These are phyloP conservation scores for Schrankia costaestrigalis DNA, from an alignment of 2,888 invertebrate species.

Conservation along the genomic window DNA sequence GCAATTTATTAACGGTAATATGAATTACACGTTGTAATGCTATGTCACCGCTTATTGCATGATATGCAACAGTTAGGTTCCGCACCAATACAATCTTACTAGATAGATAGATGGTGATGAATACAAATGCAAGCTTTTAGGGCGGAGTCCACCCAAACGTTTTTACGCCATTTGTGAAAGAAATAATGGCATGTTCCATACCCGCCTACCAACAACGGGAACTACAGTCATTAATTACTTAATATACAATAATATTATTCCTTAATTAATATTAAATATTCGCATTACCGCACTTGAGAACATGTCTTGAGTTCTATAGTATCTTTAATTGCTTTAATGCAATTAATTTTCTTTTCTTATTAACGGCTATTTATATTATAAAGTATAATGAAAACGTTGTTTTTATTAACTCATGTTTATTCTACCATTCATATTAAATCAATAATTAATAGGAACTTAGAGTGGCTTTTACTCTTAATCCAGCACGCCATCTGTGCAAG, in stretches of 20 bases:
- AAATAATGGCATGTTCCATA: conserved; percentile 49
- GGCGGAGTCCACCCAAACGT: conserved; percentile 44
- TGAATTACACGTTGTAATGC: conserved; percentile 16
- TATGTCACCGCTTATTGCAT: conserved; percentile 44
- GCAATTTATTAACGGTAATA: conserved; percentile 20
- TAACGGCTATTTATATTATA: no score
- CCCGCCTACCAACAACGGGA: conserved; percentile 46
- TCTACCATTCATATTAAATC: no score
- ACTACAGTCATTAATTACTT: conserved; percentile 46
- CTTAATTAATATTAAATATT: conserved; percentile 29
- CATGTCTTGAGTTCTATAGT: conserved; percentile 2
- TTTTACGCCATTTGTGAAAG: conserved; percentile 53
- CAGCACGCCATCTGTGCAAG: no score
- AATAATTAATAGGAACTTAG: no score
- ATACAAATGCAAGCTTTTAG: conserved; percentile 46
- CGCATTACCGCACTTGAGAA: conserved; percentile 7
- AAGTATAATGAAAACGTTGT: no score
- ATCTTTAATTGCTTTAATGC: no score
- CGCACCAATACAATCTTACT: conserved; percentile 37
- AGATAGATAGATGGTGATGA: conserved; percentile 39
- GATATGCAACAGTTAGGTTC: conserved; percentile 49
- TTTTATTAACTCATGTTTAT: no score
- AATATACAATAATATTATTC: conserved; percentile 34
- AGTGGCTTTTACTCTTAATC: no score
- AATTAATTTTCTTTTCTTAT: no score